Evolutionary conservation across 2,113 vertebrate genomes (phyloP).

Genomic region (Camelus dromedarius): DNA sequence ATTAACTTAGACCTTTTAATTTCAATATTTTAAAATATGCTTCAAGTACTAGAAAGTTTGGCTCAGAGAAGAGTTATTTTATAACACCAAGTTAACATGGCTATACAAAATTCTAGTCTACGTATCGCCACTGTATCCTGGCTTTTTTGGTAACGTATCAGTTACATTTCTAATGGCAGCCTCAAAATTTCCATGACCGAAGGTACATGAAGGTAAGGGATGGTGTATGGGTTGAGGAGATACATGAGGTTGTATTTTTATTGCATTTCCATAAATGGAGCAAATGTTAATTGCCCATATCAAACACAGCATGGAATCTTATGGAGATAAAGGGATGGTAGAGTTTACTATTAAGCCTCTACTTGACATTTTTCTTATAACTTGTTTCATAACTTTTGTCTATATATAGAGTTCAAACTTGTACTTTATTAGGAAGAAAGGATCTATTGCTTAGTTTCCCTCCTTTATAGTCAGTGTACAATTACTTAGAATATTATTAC

Average conservation of each 20-base stretch:
- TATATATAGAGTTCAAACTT: not conserved
- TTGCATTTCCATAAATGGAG: not conserved
- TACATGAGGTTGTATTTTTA: not conserved
- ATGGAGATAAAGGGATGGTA: not conserved
- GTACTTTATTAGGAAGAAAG: not conserved
- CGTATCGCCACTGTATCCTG: not conserved
- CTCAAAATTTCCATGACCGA: constrained; percentile 8
- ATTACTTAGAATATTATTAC: not conserved
- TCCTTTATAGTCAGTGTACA: not conserved
- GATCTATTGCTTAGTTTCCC: not conserved
- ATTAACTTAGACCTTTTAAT: not conserved
- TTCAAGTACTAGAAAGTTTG: not conserved
- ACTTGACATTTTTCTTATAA: not conserved
- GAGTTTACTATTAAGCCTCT: not conserved
- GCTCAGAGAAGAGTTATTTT: not conserved
- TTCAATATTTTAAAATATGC: constrained; percentile 23
- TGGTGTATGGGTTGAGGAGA: not conserved
- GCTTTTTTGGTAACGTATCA: not conserved
- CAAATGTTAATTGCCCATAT: not conserved
- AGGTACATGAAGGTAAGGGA: not conserved
- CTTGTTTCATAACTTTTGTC: not conserved
- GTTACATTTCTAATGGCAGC: not conserved
- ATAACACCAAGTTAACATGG: not conserved
- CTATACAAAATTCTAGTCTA: not conserved
- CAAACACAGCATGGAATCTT: not conserved